Conservation (phyloP, 2,113 vertebrate species). For the Mobula birostris region DNA sequence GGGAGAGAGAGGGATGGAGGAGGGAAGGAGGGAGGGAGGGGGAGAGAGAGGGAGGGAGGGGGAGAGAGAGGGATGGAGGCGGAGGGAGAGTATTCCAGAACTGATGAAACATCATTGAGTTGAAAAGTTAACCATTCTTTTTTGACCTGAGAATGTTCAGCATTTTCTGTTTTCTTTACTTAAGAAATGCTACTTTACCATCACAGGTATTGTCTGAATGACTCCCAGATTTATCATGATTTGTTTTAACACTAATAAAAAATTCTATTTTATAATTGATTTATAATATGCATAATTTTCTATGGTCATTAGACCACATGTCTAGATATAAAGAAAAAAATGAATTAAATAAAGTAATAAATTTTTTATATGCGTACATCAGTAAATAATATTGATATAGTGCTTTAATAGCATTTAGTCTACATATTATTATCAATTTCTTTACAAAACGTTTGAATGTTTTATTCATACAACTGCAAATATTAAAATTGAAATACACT, state of each 20-base stretch:
- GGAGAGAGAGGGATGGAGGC: too few species aligned
- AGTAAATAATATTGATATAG: conserved; percentile 35
- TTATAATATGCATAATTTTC: neutral
- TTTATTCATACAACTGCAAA: conserved; percentile 28
- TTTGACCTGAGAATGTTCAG: too few species aligned
- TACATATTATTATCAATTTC: conserved; percentile 31
- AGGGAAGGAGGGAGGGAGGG: too few species aligned
- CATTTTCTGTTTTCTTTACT: too few species aligned
- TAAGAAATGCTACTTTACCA: neutral
- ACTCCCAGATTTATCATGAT: neutral
- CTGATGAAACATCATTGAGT: too few species aligned
- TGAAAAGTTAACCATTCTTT: too few species aligned
- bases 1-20: too few species aligned
- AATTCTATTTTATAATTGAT: neutral
- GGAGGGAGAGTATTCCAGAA: too few species aligned
- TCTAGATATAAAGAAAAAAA: neutral
- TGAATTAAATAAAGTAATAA: conserved; percentile 2
- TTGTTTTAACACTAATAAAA: neutral
- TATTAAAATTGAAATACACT: conserved; percentile 24
- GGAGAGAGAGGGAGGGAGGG: too few species aligned
- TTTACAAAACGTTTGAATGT: neutral
- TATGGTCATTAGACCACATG: neutral
- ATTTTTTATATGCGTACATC: neutral
- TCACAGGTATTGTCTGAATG: neutral
- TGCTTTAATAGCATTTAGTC: neutral